phyloP scores from a whole-genome alignment of 2,113 vertebrate genomes.

The Oceanites oceanicus region DNA sequence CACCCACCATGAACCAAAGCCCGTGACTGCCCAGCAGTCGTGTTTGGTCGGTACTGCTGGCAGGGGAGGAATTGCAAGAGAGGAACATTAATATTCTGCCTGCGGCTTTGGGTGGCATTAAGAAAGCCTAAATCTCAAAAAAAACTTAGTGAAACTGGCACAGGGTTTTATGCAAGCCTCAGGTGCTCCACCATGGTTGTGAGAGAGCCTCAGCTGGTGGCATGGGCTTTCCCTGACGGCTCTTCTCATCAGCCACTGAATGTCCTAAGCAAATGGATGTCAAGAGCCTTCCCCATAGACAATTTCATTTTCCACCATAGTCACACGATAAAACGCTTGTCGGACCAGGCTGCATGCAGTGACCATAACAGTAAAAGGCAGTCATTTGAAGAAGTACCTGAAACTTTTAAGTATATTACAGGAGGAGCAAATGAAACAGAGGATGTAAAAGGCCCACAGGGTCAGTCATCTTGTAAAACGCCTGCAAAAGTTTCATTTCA shows the following conservation, averaged over 20 bases:
- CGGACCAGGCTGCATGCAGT: not conserved
- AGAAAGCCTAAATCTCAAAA: not conserved
- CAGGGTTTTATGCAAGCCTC: not conserved
- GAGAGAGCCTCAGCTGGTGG: not conserved
- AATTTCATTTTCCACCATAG: not conserved
- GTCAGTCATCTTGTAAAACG: not conserved
- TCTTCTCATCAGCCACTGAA: not conserved
- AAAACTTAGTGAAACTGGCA: not conserved
- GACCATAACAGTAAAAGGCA: not conserved
- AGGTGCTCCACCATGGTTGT: not conserved
- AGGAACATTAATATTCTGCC: not conserved
- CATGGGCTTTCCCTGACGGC: rapidly evolving
- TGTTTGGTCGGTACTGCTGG: not conserved
- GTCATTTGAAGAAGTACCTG: not conserved
- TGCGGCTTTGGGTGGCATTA: not conserved
- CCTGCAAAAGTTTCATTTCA: not conserved
- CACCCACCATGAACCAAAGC: not conserved
- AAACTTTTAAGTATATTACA: not conserved
- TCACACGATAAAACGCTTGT: not conserved
- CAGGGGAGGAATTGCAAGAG: not conserved
- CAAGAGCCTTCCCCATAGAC: not conserved
- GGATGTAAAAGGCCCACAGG: not conserved
- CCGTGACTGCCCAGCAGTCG: not conserved
- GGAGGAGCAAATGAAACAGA: not conserved
- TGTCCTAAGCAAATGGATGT: not conserved